Evolutionary conservation across 2,797 vertebrate genomes (phyloP).

Genomic region (Lemur catta): DNA sequence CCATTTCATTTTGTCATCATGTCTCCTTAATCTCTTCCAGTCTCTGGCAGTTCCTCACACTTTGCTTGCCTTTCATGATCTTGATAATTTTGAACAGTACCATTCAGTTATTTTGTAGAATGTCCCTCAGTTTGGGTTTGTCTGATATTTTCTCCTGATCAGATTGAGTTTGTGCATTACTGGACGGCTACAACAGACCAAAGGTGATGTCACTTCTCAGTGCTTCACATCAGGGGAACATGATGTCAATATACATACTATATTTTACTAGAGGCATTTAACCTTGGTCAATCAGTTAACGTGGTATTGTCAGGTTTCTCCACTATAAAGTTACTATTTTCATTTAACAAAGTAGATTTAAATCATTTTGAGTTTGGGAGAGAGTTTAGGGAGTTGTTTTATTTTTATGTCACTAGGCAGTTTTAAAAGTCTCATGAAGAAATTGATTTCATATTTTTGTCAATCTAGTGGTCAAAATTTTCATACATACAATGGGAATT

Average conservation of each 20-base stretch:
- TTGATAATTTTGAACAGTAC: neutral
- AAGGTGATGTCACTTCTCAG: neutral
- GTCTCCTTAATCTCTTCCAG: neutral
- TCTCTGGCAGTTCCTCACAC: neutral
- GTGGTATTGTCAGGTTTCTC: neutral
- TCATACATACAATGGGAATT: neutral
- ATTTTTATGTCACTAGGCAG: neutral
- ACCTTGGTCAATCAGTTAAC: neutral
- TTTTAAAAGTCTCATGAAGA: neutral
- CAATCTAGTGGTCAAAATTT: neutral
- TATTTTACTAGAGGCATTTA: neutral
- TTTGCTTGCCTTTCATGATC: neutral
- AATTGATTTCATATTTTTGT: neutral
- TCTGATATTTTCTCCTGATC: neutral
- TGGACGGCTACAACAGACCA: neutral
- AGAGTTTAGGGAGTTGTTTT: neutral
- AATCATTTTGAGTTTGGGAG: neutral
- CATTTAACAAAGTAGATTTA: neutral
- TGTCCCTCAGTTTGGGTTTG: neutral
- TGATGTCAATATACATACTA: neutral
- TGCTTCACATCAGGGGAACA: neutral
- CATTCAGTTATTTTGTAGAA: neutral
- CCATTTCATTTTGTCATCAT: neutral
- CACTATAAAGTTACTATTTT: neutral
- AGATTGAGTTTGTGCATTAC: neutral